Base-by-base conservation (phyloP, 2,888 invertebrate genomes). In the Melipona bicolor region DNA sequence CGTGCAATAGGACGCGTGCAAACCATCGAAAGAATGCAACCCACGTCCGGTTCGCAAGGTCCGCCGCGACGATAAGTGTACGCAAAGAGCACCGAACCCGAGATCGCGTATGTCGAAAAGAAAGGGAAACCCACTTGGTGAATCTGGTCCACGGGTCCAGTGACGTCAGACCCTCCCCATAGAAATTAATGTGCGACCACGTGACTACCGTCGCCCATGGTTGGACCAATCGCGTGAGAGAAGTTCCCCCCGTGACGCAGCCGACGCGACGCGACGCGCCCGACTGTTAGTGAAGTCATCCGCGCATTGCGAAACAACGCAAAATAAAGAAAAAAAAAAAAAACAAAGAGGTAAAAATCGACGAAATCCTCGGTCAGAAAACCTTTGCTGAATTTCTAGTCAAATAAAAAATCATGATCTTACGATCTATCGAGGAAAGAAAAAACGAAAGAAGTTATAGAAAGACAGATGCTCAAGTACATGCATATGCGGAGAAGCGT, bases 151-250 rank as follows among this genome's bases (percentile, higher is more conserved):
- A 84, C 81, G 84, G 81, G 83, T 84, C 87, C 83, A 83, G 67
- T 88, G 90, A 90, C 89, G 87, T 86, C 89, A 90, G 79, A 80
- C 81, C 81, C 85, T 88, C 87, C 87, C 90, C 90, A 84, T 89
- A 85, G 90, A 88, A 89, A 90, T 89, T 90, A 90, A 90, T 82
- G 82, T 74, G 68, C 56, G 62, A 68, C 81, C 89, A 90, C 88
- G 90, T 89, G 89, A 90, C 75, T 75, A 77, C 65, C 81, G 80
- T 89, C 84, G 84, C 75, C 87, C 73, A 84, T 72, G 79, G 74
- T 70, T 72, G 84, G 84, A 81, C 90, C 90, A 90, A 89, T 90
- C 77, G 64, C 80, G 62, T 64, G 54, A 77, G 81, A 79, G 81
- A 87, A 78, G 71, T 84, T 80, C 79, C 86, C 87, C 65, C 81